These are phyloP conservation scores for Tapera naevia DNA, from an alignment of 2,797 vertebrate genomes.

Conservation along the genomic window DNA sequence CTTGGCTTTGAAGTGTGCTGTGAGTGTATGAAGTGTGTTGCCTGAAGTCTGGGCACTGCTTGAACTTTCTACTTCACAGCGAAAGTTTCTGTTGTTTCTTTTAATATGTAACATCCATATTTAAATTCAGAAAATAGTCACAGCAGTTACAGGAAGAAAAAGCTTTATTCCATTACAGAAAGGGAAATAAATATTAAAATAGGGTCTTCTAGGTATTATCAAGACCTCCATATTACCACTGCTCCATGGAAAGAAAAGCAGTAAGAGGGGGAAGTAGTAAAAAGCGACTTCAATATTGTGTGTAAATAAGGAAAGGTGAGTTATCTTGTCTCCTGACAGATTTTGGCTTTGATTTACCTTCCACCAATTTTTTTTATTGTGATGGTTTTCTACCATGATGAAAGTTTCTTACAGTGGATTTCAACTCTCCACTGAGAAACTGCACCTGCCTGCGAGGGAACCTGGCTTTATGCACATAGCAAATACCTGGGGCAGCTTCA, in stretches of 20 bases:
- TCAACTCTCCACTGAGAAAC: not conserved
- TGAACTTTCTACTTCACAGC: not conserved
- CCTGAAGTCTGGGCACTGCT: slow-evolving; percentile 6
- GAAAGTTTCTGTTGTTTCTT: not conserved
- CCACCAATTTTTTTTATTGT: not conserved
- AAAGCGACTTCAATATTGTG: not conserved
- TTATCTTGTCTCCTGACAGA: not conserved
- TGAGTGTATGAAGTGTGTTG: not conserved
- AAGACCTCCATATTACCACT: not conserved
- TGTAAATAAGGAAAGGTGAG: not conserved
- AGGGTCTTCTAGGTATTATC: not conserved
- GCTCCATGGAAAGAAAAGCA: not conserved
- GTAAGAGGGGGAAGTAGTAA: not conserved
- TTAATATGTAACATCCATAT: not conserved
- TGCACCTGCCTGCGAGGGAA: accelerated
- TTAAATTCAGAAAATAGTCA: not conserved
- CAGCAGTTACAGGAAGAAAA: not conserved
- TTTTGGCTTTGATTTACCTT: not conserved
- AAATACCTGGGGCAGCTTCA: not conserved
- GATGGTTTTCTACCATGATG: not conserved
- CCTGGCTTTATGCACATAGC: not conserved
- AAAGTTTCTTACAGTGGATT: not conserved
- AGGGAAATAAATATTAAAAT: not conserved
- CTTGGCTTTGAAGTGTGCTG: slow-evolving; percentile 29
- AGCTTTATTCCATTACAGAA: not conserved